Evolutionary conservation across 2,797 vertebrate species (phyloP), one percentile per base, ranked within the genome.

Genomic region (Pseudomugil gertrudae): DNA sequence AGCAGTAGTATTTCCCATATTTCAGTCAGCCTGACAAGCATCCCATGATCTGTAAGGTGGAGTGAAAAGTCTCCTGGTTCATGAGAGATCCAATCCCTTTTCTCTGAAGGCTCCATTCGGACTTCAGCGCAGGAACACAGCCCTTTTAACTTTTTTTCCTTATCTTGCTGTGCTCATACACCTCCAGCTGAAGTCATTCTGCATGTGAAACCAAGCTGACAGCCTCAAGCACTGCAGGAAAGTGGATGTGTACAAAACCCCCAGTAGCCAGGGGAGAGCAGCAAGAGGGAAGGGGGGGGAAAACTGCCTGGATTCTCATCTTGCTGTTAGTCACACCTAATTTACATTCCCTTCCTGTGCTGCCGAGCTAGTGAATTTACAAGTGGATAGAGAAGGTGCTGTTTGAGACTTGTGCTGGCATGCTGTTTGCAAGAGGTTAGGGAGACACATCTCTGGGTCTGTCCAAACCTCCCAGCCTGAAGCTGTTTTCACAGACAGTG

Each of bases 311-410:
- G 83, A 84, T 86, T 89, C 83, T 85, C 85, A 89, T 82, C 85
- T 87, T 47, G 86, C 85, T 74, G 90, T 92, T 92, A 92, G 89
- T 93, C 89, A 90, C 92, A 92, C 85, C 87, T 91, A 85, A 93
- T 92, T 92, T 90, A 85, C 85, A 90, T 92, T 92, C 87, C 86
- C 86, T 90, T 84, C 84, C 88, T 87, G 79, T 53, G 81, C 86
- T 87, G 84, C 80, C 78, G 81, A 84, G 89, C 80, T 74, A 76
- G 72, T 89, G 88, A 80, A 90, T 92, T 91, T 87, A 89, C 87
- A 89, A 89, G 90, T 86, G 86, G 87, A 86, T 89, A 84, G 87
- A 87, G 83, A 84, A 86, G 84, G 86, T 84, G 87, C 78, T 81
- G 86, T 86, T 84, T 74, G 83, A 81, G 88, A 83, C 87, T 85